Percentiles rank a stretch among this genome's conserved stretches.
These are phyloP conservation scores for Amphiduros pacificus DNA, from an alignment of 2,888 invertebrate genomes.

Conservation along the genomic window DNA sequence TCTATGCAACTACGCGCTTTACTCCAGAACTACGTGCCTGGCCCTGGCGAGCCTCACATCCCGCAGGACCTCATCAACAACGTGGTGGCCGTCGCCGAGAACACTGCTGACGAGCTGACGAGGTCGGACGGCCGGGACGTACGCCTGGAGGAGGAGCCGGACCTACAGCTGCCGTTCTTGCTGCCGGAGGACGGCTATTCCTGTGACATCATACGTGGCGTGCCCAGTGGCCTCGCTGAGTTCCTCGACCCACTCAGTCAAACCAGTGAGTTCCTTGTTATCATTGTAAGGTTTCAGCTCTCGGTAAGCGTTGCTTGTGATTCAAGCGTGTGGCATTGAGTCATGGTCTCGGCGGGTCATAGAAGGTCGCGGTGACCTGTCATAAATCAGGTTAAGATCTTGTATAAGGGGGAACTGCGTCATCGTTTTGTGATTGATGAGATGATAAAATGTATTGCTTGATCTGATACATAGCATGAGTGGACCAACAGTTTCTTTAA, in stretches of 20 bases:
- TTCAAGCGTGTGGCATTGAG: too few species aligned
- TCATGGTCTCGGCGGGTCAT: too few species aligned
- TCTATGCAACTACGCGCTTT: conserved; percentile 89
- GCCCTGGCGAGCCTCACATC: conserved; percentile 66
- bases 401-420: too few species aligned
- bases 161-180: conserved; percentile 83
- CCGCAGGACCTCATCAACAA: conserved; percentile 66
- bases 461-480: too few species aligned
- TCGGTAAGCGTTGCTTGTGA: too few species aligned
- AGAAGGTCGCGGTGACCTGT: too few species aligned
- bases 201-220: conserved; percentile 91
- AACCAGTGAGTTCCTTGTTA: conserved; percentile 20
- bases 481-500: too few species aligned
- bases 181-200: conserved; percentile 98
- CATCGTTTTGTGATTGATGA: too few species aligned
- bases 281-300: too few species aligned
- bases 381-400: too few species aligned
- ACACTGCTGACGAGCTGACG: conserved; percentile 80
- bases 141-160: conserved; percentile 83
- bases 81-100: conserved; percentile 57
- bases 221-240: conserved; percentile 70
- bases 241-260: conserved; percentile 49
- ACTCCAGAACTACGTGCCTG: conserved; percentile 75
- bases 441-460: too few species aligned
- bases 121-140: conserved; percentile 81